Evolutionary conservation across 2,113 vertebrate species (phyloP), one percentile per base, ranked within the genome.

Genomic region (Fulica atra): DNA sequence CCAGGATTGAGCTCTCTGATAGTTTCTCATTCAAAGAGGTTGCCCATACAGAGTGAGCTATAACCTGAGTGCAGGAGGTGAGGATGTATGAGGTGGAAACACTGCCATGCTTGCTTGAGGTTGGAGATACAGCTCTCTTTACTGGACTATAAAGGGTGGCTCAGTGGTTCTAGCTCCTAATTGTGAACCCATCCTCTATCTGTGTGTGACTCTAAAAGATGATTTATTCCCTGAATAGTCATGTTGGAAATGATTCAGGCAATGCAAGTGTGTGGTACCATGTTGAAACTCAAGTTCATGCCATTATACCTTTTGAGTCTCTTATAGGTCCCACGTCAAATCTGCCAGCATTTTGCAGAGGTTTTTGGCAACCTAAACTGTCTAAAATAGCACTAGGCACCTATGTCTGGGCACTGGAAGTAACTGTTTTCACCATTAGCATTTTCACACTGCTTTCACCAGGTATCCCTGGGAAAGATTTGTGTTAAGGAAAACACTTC

Each of bases 181-280:
- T 11, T 61, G 53, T 17, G 57, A 33, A 31, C 15, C 13, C 4
- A 12, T 57, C 33, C 14, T 85, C 66, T 85, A 35, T 29, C 44
- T 0, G 0, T 56, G 23, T 0, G 0, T 56, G 23, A 40, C 50
- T 74, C 46, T 36, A n/a, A 61, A 88, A 82, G 24, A 7, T 40
- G 59, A 46, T 77, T 31, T 88, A 44, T 44, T 70, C 46, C 59
- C 69, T 77, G 64, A 92, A 53, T 33, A 44, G 25, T 42, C 20
- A 33, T 10, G 18, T 13, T 1, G 2, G 70, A 76, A 76, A 48
- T 16, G 19, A 64, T 57, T 61, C 1, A 1, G n/a, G n/a, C 59
- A 28, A 20, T 14, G 14, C 38, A 65, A 72, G 14, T 18, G 17
- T 25, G 15, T 26, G 18, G 31, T 57, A 35, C 10, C 19, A 11